phyloP scores from a whole-genome alignment of 1,140 invertebrate species.

The Caenorhabditis latens region DNA sequence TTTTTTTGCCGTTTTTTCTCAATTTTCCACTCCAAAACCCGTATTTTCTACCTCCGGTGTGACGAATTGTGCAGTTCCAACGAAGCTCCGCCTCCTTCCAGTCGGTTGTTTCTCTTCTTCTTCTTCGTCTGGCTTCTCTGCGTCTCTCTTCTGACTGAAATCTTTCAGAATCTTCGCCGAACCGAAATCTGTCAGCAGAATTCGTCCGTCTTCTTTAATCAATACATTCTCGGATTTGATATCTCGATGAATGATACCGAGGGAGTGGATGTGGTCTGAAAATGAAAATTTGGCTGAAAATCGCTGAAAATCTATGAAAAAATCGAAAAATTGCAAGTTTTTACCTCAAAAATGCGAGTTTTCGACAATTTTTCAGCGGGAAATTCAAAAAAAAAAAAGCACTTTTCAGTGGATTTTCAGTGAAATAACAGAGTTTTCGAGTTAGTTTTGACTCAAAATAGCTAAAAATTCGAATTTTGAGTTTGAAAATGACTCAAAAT shows the following conservation, averaged over 20 bases:
- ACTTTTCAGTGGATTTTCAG: no score
- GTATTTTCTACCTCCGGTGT: conserved; percentile 87
- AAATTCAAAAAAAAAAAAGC: no score
- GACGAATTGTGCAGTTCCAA: conserved; percentile 97
- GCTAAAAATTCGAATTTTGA: no score
- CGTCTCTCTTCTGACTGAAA: background rate
- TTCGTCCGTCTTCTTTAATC: conserved; percentile 91
- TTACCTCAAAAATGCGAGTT: no score
- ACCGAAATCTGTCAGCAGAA: conserved; percentile 95
- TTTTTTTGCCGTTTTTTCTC: background rate
- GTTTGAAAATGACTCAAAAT: no score
- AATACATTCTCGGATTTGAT: conserved; percentile 82
- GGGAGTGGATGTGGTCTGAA: conserved; percentile 87
- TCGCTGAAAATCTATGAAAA: background rate
- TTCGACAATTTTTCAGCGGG: no score
- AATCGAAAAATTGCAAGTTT: background rate
- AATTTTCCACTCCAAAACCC: no score
- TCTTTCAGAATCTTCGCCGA: conserved; percentile 82
- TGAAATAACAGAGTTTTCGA: no score
- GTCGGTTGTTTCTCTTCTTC: no score
- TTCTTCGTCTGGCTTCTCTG: no score
- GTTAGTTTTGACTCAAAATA: no score
- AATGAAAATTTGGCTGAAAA: background rate
- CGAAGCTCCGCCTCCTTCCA: conserved; percentile 83
- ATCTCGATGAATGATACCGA: conserved; percentile 89